Percentiles rank a stretch among this genome's conserved stretches.
Conservation (phyloP, 1,140 invertebrate species). For the Drosophila sechellia region DNA sequence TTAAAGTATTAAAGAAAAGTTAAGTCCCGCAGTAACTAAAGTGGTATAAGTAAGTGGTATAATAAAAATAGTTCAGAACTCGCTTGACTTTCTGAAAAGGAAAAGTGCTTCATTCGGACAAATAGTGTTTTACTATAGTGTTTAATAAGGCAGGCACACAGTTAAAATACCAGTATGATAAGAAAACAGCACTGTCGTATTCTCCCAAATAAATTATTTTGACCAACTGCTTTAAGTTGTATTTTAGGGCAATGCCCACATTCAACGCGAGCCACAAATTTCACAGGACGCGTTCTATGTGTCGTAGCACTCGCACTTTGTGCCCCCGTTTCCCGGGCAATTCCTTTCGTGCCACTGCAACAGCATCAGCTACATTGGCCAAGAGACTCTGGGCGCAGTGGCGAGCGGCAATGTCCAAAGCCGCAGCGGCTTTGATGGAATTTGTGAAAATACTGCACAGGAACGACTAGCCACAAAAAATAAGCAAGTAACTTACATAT, state of each 20-base stretch:
- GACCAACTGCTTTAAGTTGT: constrained; percentile 16
- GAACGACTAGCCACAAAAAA: constrained; percentile 19
- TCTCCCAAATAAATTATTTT: constrained; percentile 1
- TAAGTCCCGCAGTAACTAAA: no score
- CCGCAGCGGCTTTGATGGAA: constrained; percentile 58
- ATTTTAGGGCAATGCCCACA: constrained; percentile 11
- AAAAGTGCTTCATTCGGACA: no score
- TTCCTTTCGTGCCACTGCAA: constrained; percentile 50
- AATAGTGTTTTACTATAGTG: no score
- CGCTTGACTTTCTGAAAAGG: no score
- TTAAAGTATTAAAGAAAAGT: background rate
- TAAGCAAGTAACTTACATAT: background rate
- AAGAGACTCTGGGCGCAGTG: constrained; percentile 28
- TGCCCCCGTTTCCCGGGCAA: constrained; percentile 6
- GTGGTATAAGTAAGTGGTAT: no score
- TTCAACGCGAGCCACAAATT: constrained; percentile 59
- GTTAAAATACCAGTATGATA: no score
- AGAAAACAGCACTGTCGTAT: no score
- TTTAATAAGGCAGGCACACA: no score
- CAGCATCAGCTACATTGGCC: constrained; percentile 24
- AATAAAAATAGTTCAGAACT: no score
- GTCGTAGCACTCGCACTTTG: constrained; percentile 19
- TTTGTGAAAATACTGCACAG: constrained; percentile 46
- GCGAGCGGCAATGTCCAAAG: constrained; percentile 32
- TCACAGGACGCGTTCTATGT: constrained; percentile 43